Evolutionary conservation across 2,113 vertebrate species (phyloP), one percentile per base, ranked within the genome.

Genomic region (Alces alces): DNA sequence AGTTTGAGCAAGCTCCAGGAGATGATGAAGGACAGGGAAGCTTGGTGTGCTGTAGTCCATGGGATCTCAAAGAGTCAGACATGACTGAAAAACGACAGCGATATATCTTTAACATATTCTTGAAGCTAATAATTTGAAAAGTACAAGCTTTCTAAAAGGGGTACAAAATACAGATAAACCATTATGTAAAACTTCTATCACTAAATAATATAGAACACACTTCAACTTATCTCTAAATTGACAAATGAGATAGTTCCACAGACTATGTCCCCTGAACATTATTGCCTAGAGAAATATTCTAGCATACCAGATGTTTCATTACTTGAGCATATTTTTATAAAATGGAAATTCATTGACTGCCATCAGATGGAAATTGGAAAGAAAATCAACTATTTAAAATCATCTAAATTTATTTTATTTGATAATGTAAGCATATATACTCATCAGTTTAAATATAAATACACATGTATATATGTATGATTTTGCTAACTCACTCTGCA

Each of bases 291-390:
- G 55, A 87, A 95, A 96, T 61, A 86, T 52, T 96, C 58, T 90
- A 43, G 85, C 88, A 86, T 89, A 66, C 91, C 95, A 97, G 94
- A 96, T 97, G 92, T 96, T 96, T 96, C 93, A 89, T 97, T 95
- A 96, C 88, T 85, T 87, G 80, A 66, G 85, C 70, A 87, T 97
- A 95, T 97, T 97, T 98, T 98, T 97, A 89, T 96, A 92, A 97
- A 95, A 97, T 96, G 94, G 82, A 97, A 96, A 96, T 97, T 79
- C 93, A 97, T 97, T 97, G 96, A 97, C 98, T 98, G 94, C 82
- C 43, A 94, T 96, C 94, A 96, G 55, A 95, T 96, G 92, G 88
- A 94, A 95, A 96, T 96, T 96, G 92, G 79, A 91, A 96, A 92
- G 88, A 96, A 97, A 93, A 93, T 88, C 80, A 97, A 88, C 64